These are phyloP conservation scores for Phyllostomus discolor DNA, from an alignment of 2,113 vertebrate species.

Conservation along the genomic window DNA sequence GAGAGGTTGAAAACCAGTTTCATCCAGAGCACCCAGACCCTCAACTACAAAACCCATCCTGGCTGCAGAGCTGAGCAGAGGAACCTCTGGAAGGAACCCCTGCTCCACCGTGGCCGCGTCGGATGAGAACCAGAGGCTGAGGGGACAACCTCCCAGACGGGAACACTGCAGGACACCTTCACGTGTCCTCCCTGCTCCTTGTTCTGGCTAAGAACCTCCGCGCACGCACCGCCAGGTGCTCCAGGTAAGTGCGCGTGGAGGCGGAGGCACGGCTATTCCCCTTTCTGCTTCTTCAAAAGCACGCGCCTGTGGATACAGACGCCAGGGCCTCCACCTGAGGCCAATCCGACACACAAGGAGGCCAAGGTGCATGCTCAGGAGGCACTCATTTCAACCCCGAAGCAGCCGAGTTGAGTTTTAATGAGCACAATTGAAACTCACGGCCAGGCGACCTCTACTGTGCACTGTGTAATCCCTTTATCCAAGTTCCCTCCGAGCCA, in stretches of 20 bases:
- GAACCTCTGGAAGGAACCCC: background rate
- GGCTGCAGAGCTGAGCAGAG: background rate
- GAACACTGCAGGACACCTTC: fast-evolving
- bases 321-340: background rate
- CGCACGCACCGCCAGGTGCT: fast-evolving
- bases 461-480: background rate
- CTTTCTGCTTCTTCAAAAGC: background rate
- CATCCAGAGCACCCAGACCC: background rate
- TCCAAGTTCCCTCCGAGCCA: background rate
- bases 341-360: background rate
- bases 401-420: background rate
- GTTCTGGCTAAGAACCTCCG: background rate
- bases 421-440: background rate
- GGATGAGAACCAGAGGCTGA: background rate
- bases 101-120: background rate
- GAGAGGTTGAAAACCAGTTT: background rate
- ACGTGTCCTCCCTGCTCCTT: background rate
- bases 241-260: background rate
- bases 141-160: background rate
- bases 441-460: fast-evolving
- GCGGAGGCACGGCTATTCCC: fast-evolving
- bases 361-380: background rate
- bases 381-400: no score
- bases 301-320: fast-evolving
- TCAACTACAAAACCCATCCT: background rate